Evolutionary conservation across 2,797 vertebrate genomes (phyloP).

Genomic region (Selene dorsalis): DNA sequence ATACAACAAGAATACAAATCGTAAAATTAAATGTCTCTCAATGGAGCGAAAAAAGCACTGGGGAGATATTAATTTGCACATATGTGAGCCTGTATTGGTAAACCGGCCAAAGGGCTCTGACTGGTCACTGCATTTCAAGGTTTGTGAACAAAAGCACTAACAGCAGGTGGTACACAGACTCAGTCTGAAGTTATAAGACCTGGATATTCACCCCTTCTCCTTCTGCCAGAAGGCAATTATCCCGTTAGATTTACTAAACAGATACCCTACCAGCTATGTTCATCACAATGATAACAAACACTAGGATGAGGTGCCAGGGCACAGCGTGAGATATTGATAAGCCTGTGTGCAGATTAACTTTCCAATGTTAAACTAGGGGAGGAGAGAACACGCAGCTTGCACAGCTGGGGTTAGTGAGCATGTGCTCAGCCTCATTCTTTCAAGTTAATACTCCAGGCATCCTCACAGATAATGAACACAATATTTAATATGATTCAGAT

Average conservation of each 20-base stretch:
- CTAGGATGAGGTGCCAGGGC: slow-evolving; percentile 13
- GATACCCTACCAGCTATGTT: slow-evolving; percentile 37
- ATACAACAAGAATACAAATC: slow-evolving; percentile 56
- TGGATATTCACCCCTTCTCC: slow-evolving; percentile 49
- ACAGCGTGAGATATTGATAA: slow-evolving; percentile 21
- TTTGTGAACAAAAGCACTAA: slow-evolving; percentile 49
- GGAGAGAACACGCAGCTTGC: slow-evolving; percentile 19
- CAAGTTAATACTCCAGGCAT: slow-evolving; percentile 20
- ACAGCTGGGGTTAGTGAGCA: slow-evolving; percentile 28
- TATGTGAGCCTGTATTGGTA: slow-evolving; percentile 53
- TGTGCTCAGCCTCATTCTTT: slow-evolving; percentile 44
- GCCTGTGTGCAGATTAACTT: not conserved
- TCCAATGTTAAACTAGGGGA: slow-evolving; percentile 12
- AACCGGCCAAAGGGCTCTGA: slow-evolving; percentile 54
- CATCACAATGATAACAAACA: slow-evolving; percentile 42
- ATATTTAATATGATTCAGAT: not conserved
- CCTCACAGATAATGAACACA: not conserved
- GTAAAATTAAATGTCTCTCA: slow-evolving; percentile 43
- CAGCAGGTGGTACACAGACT: slow-evolving; percentile 63
- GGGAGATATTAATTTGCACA: slow-evolving; percentile 60
- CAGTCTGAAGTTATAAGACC: slow-evolving; percentile 73
- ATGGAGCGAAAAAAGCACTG: slow-evolving; percentile 62
- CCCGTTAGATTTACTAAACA: slow-evolving; percentile 48
- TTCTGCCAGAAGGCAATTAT: slow-evolving; percentile 65
- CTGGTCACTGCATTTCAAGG: slow-evolving; percentile 66